Evolutionary conservation across 2,797 vertebrate species (phyloP).

Genomic region (Acipenser ruthenus): DNA sequence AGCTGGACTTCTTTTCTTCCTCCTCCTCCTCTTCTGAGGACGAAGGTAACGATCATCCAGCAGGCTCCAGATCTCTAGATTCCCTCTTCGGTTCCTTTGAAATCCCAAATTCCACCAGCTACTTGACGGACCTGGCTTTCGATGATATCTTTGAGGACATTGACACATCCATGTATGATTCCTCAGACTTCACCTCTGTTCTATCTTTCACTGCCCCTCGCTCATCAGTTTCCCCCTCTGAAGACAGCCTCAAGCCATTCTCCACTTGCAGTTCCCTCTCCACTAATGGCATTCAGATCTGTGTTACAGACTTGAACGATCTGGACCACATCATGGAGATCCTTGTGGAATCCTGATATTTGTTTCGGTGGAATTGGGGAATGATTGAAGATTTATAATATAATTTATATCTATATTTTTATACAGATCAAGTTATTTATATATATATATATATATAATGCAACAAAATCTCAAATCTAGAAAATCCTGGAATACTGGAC

Average conservation of each 20-base stretch:
- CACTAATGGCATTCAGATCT: conserved; percentile 57
- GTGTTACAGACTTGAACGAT: conserved; percentile 71
- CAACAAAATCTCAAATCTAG: conserved; percentile 31
- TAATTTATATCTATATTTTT: conserved; percentile 30
- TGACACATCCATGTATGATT: conserved; percentile 80
- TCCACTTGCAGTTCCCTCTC: conserved; percentile 50
- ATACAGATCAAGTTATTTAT: conserved; percentile 36
- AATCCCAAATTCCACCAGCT: conserved; percentile 68
- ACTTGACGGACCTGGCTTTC: conserved; percentile 72
- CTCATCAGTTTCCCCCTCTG: conserved; percentile 43
- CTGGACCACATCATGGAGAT: conserved; percentile 85
- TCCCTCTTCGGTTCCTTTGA: conserved; percentile 60
- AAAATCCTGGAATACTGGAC: conserved; percentile 30
- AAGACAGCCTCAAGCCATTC: conserved; percentile 61
- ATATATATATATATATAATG: conserved; percentile 18
- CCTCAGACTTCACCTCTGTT: conserved; percentile 61
- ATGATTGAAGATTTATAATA: conserved; percentile 21
- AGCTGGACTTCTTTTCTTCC: conserved; percentile 16
- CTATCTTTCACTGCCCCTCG: conserved; percentile 45
- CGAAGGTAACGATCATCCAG: conserved; percentile 32
- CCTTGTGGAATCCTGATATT: conserved; percentile 69
- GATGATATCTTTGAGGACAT: conserved; percentile 84
- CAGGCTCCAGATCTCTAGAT: conserved; percentile 48
- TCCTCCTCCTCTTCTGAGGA: conserved; percentile 10
- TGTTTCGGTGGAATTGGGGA: conserved; percentile 17